Evolutionary conservation across 2,797 vertebrate genomes (phyloP).

Genomic region (Urosaurus nigricauda): DNA sequence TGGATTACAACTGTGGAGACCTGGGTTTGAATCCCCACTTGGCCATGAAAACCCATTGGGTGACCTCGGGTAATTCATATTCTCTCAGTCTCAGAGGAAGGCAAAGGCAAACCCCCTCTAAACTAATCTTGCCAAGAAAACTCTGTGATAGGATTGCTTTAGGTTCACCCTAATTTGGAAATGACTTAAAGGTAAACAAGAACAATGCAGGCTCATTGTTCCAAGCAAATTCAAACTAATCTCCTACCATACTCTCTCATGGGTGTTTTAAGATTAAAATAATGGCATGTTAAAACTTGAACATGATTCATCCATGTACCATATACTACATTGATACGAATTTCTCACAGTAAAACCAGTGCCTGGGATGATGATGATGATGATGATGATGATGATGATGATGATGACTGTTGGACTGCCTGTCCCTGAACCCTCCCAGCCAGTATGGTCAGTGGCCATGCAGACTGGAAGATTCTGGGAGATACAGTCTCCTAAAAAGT

Average conservation of each 20-base stretch:
- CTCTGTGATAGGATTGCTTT: too few species aligned
- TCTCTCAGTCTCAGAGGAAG: too few species aligned
- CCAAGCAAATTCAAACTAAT: neutral
- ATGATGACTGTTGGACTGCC: neutral
- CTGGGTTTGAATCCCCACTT: too few species aligned
- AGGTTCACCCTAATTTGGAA: too few species aligned
- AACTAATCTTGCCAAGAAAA: too few species aligned
- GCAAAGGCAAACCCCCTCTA: too few species aligned
- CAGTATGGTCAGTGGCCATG: neutral
- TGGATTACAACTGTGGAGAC: too few species aligned
- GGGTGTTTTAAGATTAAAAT: neutral
- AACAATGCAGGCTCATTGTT: neutral
- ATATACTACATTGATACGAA: neutral
- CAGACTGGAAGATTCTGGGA: neutral
- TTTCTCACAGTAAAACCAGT: neutral
- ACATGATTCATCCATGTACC: neutral
- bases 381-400: too few species aligned
- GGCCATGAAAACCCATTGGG: too few species aligned
- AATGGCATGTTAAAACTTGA: neutral
- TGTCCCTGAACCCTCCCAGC: neutral
- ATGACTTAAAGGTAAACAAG: too few species aligned
- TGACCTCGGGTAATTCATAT: too few species aligned
- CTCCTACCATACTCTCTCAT: neutral
- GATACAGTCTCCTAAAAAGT: too few species aligned
- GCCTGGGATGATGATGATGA: neutral